Conservation (phyloP, 2,113 vertebrate genomes). For the Eulemur rufifrons region DNA sequence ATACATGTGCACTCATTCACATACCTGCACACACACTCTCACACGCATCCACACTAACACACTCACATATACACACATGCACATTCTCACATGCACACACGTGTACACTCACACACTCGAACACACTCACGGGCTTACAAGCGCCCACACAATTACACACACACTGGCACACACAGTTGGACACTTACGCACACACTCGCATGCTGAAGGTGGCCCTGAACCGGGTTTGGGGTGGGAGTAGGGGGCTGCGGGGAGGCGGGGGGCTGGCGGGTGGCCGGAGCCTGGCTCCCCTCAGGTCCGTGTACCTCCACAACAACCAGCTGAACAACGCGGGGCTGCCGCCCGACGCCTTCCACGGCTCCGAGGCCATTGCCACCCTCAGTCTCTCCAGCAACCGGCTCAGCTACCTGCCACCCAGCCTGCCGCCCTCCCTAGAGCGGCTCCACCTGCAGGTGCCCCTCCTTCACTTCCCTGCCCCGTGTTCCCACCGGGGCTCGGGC, state of each 20-base stretch:
- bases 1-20: not conserved
- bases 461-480: fast-evolving
- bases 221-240: too few species aligned
- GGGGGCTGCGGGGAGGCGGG: fast-evolving
- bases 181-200: fast-evolving
- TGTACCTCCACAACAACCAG: slow-evolving; percentile 83
- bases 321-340: slow-evolving; percentile 78
- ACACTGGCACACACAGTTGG: not conserved
- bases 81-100: not conserved
- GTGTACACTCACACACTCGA: not conserved
- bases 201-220: not conserved
- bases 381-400: slow-evolving; percentile 82
- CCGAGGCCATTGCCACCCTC: slow-evolving; percentile 71
- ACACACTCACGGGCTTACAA: too few species aligned
- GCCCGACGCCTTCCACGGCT: slow-evolving; percentile 71
- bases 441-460: slow-evolving; percentile 80
- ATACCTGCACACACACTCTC: not conserved
- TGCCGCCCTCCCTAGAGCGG: slow-evolving; percentile 70
- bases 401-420: slow-evolving; percentile 74
- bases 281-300: slow-evolving; percentile 72
- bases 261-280: not conserved
- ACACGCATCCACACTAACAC: not conserved
- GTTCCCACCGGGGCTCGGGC: fast-evolving
- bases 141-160: not conserved
- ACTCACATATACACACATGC: not conserved